Conservation (phyloP, 2,113 vertebrate species). For the Camarhynchus parvulus region DNA sequence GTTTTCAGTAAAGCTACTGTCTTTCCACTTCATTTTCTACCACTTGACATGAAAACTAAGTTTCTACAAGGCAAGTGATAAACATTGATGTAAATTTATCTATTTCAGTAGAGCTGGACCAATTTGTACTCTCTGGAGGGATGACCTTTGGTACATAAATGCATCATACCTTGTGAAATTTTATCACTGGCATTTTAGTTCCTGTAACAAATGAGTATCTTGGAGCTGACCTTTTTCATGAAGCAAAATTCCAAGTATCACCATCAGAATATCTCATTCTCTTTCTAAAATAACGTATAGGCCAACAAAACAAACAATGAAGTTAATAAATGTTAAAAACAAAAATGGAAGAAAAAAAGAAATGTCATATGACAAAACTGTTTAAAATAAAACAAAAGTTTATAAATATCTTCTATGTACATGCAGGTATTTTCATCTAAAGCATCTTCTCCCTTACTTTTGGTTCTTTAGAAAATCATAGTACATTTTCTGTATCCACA, state of each 20-base stretch:
- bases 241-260: neutral
- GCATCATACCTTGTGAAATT: neutral
- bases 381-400: neutral
- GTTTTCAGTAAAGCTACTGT: neutral
- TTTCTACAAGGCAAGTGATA: neutral
- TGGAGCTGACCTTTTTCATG: conserved; percentile 24
- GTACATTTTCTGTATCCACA: neutral
- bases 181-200: conserved; percentile 36
- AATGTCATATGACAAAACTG: neutral
- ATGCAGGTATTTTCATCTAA: neutral
- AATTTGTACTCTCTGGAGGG: neutral
- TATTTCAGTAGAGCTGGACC: neutral
- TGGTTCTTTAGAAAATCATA: neutral
- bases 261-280: neutral
- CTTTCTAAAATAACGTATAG: neutral
- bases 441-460: neutral
- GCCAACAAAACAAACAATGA: neutral
- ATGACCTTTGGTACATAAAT: conserved; percentile 14
- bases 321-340: neutral
- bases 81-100: neutral
- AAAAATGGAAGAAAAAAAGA: neutral
- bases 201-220: conserved; percentile 6
- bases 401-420: neutral
- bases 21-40: neutral
- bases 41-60: neutral